These are phyloP conservation scores for Orestias chungarensis DNA, from an alignment of 2,797 vertebrate species.

Conservation along the genomic window DNA sequence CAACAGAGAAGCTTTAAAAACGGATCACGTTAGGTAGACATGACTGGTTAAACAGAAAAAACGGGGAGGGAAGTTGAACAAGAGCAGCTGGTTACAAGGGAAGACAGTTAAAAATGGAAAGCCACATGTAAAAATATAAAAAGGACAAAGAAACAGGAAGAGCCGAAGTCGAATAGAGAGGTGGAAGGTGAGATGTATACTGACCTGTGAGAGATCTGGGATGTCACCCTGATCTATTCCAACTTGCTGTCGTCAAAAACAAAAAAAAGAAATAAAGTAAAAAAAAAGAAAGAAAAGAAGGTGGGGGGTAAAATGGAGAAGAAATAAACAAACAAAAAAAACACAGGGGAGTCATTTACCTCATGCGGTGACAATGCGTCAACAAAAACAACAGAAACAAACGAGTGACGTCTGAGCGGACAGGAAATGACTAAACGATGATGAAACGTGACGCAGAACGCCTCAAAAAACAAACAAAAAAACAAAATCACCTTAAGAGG, in stretches of 20 bases:
- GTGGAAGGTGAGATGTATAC: conserved; percentile 83
- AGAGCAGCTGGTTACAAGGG: conserved; percentile 14
- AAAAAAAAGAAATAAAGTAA: conserved; percentile 11
- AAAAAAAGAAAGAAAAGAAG: conserved; percentile 21
- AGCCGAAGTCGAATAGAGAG: conserved; percentile 10
- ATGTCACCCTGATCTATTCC: conserved; percentile 97
- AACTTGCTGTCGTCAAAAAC: conserved; percentile 92
- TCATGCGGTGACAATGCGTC: conserved; percentile 77
- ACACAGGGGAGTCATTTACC: conserved; percentile 76
- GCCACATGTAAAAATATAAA: conserved; percentile 19
- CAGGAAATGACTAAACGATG: conserved; percentile 54
- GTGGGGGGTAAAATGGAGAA: conserved; percentile 51
- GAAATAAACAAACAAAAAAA: conserved; percentile 51
- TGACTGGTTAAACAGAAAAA: conserved; percentile 21
- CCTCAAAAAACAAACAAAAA: conserved; percentile 9
- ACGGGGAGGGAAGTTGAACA: conserved; percentile 13
- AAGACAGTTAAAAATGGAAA: conserved; percentile 21
- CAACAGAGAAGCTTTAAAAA: conserved; percentile 21
- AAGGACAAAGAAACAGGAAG: conserved; percentile 9
- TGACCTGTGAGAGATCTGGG: conserved; percentile 97
- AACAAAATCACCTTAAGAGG: conserved; percentile 18
- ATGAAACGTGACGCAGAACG: conserved; percentile 47
- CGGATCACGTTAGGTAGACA: conserved; percentile 35
- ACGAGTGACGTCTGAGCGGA: conserved; percentile 51
- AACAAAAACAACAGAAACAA: conserved; percentile 74